Evolutionary conservation across 1,140 invertebrate species (phyloP), one percentile per base, ranked within the genome.

Genomic region (Aphelenchoides besseyi): DNA sequence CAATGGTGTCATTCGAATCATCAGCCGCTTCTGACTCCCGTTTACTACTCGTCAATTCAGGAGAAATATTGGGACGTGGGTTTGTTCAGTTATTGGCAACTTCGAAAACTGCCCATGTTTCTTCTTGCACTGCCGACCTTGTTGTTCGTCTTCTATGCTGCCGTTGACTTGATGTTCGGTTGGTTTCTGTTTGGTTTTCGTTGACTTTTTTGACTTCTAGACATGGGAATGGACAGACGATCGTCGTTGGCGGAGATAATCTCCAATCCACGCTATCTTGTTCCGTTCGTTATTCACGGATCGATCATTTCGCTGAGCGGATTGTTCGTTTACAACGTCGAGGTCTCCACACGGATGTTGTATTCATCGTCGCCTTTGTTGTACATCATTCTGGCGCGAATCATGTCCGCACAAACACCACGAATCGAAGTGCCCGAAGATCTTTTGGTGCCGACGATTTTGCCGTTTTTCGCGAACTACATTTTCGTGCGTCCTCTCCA

Each of bases 11-110:
- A 57, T 35, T 29, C 61, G 62, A 67, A 52, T 2, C 35, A 23
- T 18, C 29, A 32, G 16, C 9, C 52, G n/a, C 30, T 80, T 29
- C 33, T 78, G 28, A 30, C 77, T 29, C 77, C 77, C 16, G 35
- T 33, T 16, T 79, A 76, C 61, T 79, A 79, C 35, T 8, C 54
- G n/a, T 28, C 37, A 32, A 59, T 79, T 35, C 77, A 79, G 66
- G 32, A 78, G 35, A 80, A 79, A 52, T 79, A 79, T 66, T 79
- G 77, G 77, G 68, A 76, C 37, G 75, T 77, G 8, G 75, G 77
- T 0, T 68, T 79, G 23, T 78, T 79, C 28, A n/a, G 32, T 8
- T 80, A 79, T 62, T 79, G 77, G 77, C 37, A 74, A 53, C 28
- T 69, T 3, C 37, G 73, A 36, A 79, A 79, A 59, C 53, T 79